Conservation (phyloP, 2,888 invertebrate genomes). For the Philereme vetulata region DNA sequence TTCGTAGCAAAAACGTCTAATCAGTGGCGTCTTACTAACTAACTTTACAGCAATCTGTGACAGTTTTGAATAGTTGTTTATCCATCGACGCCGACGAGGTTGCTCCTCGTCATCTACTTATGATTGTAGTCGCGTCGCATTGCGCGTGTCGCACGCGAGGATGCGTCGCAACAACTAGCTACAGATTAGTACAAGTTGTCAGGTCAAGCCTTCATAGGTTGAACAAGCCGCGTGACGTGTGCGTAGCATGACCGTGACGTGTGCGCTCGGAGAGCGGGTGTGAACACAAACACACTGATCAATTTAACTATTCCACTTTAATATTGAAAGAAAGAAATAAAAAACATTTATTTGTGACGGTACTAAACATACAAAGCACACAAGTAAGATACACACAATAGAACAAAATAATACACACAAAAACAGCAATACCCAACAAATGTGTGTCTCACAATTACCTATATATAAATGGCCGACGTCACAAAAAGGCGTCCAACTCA, state of each 20-base stretch:
- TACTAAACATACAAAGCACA: no score
- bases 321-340: no score
- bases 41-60: neutral
- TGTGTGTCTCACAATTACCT: no score
- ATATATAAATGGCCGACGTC: no score
- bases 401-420: no score
- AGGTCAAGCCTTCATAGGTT: neutral
- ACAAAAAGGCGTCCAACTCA: no score
- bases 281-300: no score
- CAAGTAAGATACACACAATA: no score
- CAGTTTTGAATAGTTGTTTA: slow-evolving; percentile 18
- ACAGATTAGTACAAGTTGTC: slow-evolving; percentile 3
- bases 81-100: slow-evolving; percentile 5
- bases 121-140: slow-evolving; percentile 7
- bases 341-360: no score
- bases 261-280: neutral
- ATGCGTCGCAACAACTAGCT: neutral
- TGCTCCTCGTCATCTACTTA: neutral
- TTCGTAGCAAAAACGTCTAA: slow-evolving; percentile 29
- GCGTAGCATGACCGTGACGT: neutral
- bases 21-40: slow-evolving; percentile 17
- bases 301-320: no score
- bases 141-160: slow-evolving; percentile 8
- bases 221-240: neutral
- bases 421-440: no score